Base-by-base conservation (phyloP, 2,888 invertebrate genomes). In the Digitonthophagus gazella region DNA sequence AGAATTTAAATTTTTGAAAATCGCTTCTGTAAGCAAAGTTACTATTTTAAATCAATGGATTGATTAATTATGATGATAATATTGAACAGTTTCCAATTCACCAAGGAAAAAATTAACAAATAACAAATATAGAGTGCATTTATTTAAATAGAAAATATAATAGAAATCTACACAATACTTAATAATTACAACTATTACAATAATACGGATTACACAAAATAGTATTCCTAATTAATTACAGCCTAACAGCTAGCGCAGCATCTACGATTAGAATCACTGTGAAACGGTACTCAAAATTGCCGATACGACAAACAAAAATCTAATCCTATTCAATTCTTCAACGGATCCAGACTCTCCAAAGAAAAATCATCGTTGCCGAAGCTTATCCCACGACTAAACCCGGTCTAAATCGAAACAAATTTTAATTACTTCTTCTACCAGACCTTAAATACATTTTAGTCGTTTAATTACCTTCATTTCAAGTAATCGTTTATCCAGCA, bases 321-420 rank as follows among this genome's bases (percentile, higher is more conserved):
- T 57, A 63, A 63, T 22, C 56, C 56, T 22, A n/a, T n/a, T 85
- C 83, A 88, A 83, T 88, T 88, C 81, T 94, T 94, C 78, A 97
- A 85, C 71, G 97, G 97, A 86, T 97, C 97, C 82, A 97, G 88
- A 84, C 95, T 95, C 82, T 96, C 96, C 83, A 97, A 85, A 75
- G 94, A 93, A 85, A 97, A 97, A 85, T 97, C 96, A 83, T 96
- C 96, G 80, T 93, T 93, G 78, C 93, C 94, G 84, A 95, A 93
- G 73, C 92, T 88, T 79, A 95, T 87, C 75, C 95, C 95, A 83
- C 93, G 88, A 83, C 92, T 93, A 84, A 95, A 95, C 75, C 95
- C 95, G 85, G 92, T 95, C 96, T 96, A 86, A 65, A 84, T 87
- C 71, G 74, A 79, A 80, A 77, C 68, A 72, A 28, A 65, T 19